Evolutionary conservation across 2,888 invertebrate species (phyloP), one percentile per base, ranked within the genome.

Genomic region (Mechanitis messenoides): DNA sequence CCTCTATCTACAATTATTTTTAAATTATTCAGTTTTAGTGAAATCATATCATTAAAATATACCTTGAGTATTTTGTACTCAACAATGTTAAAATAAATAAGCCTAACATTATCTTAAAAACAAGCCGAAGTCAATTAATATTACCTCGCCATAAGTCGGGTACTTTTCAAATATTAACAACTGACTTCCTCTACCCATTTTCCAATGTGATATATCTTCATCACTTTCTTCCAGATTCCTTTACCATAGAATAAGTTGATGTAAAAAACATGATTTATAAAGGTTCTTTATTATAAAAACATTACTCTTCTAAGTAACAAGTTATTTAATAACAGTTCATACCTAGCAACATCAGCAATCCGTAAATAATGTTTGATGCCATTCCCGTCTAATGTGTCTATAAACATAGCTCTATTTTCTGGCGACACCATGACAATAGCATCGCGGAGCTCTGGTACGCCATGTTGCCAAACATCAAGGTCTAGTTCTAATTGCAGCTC

Each of bases 101-200:
- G 11, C 35, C 11, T 31, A 11, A 54, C 12, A 45, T 46, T 12
- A 55, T 53, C 2, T 31, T 9, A 45, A 5, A n/a, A 9, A 46
- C 7, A 56, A 33, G 20, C 6, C 42, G 6, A 9, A 9, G 11
- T 9, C 6, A 50, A 9, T 31, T 31, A 31, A 31, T 11, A 58
- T 92, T 63, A 95, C 91, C 58, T 91, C 83, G 1, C 93, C 71
- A 67, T 79, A 84, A 59, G 77, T 75, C 0, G 91, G 92, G 80
- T 94, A 95, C 0, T 87, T 85, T 75, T 93, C 93, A 1, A 93
- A 93, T 76, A 50, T 28, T 50, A 31, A 31, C 31, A 31, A 50
- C n/a, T 69, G 61, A 58, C 65, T 68, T n/a, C 63, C 67, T 53
- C 71, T 72, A 9, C 60, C 66, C 11, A 55, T 66, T 46, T 66